These are phyloP conservation scores for Odontocerum albicorne DNA, from an alignment of 2,888 invertebrate species.

Conservation along the genomic window DNA sequence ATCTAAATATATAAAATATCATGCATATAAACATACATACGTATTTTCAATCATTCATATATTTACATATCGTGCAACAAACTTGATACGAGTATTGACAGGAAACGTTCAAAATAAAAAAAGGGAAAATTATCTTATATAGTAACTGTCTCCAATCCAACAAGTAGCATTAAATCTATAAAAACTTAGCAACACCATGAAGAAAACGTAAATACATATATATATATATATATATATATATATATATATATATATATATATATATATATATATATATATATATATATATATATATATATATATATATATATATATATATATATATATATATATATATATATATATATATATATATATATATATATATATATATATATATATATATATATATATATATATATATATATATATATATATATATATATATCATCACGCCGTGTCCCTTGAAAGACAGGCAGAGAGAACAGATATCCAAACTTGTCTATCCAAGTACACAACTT, in stretches of 20 bases:
- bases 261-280: neutral
- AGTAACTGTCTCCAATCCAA: too few relatives aligned
- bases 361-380: neutral
- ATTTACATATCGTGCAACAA: too few relatives aligned
- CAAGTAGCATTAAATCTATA: neutral
- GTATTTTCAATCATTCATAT: too few relatives aligned
- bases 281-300: neutral
- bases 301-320: neutral
- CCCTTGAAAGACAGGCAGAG: too few relatives aligned
- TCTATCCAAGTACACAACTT: too few relatives aligned
- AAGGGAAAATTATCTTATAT: too few relatives aligned
- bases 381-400: neutral
- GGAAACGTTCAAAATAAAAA: too few relatives aligned
- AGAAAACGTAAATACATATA: neutral
- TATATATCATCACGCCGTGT: too few relatives aligned
- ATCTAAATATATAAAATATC: too few relatives aligned
- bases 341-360: neutral
- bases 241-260: neutral
- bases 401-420: neutral
- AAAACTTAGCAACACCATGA: neutral
- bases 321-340: neutral
- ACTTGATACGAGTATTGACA: too few relatives aligned
- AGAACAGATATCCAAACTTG: too few relatives aligned
- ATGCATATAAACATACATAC: too few relatives aligned
- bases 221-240: neutral